These are phyloP conservation scores for Agelaius phoeniceus DNA, from an alignment of 2,113 vertebrate species.

Conservation along the genomic window DNA sequence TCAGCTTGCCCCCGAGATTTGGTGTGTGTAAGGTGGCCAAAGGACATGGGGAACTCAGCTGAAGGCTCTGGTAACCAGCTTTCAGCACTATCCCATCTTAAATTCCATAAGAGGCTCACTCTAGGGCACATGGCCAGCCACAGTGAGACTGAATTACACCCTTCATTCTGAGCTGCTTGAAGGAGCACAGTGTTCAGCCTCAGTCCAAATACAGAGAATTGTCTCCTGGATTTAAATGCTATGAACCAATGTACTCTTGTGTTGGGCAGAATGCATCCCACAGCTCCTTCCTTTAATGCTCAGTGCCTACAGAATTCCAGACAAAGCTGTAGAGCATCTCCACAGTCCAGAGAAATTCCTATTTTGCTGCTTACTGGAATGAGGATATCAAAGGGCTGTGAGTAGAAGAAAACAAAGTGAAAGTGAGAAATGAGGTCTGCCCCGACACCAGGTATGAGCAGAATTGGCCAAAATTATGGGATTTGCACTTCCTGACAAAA, in stretches of 20 bases:
- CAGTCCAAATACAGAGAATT: background rate
- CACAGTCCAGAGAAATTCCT: background rate
- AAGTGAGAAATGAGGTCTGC: background rate
- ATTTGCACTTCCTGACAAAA: background rate
- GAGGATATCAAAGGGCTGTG: background rate
- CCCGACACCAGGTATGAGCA: background rate
- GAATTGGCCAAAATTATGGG: background rate
- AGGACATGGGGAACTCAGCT: background rate
- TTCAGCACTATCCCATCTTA: background rate
- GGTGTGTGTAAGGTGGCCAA: background rate
- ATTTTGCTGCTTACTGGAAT: background rate
- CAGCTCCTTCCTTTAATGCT: background rate
- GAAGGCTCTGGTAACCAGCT: background rate
- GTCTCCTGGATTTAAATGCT: background rate
- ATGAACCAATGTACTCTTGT: background rate
- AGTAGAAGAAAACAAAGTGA: background rate
- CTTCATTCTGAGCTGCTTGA: background rate
- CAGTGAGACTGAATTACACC: background rate
- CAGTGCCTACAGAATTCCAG: accelerated
- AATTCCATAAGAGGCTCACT: background rate
- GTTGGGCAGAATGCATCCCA: background rate
- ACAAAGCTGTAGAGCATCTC: background rate
- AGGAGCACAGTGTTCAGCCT: background rate
- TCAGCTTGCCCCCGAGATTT: background rate
- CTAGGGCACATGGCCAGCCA: background rate